phyloP scores from a whole-genome alignment of 2,888 invertebrate species.

The Dorcus parallelipipedus region DNA sequence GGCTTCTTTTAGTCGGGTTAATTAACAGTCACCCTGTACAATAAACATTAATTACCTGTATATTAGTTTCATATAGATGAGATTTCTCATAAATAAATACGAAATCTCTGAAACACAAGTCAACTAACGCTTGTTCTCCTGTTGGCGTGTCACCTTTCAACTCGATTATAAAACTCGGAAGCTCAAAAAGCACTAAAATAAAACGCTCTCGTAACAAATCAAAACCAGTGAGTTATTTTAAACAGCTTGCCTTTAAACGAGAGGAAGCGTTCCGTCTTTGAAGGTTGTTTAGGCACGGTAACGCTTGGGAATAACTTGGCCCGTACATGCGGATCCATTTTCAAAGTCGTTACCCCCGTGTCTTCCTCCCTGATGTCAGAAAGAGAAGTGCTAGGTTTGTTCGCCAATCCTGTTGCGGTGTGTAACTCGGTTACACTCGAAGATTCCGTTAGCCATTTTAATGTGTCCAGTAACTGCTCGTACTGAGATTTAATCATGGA shows the following conservation, averaged over 20 bases:
- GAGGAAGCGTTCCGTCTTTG: conserved; percentile 24
- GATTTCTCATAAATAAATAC: conserved; percentile 68
- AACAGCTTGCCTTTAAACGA: conserved; percentile 29
- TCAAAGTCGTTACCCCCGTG: conserved; percentile 52
- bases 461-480: conserved; percentile 80
- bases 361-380: conserved; percentile 50
- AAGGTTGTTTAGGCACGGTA: conserved; percentile 15
- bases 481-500: conserved; percentile 84
- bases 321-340: conserved; percentile 61
- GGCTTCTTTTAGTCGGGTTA: too few species aligned
- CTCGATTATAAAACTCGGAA: conserved; percentile 73
- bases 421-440: conserved; percentile 40
- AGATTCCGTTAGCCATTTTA: conserved; percentile 47
- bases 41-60: conserved; percentile 53
- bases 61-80: conserved; percentile 65
- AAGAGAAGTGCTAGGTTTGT: conserved; percentile 27
- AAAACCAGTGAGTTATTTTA: not conserved
- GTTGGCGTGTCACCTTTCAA: conserved; percentile 66
- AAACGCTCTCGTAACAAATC: not conserved
- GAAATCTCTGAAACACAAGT: conserved; percentile 81
- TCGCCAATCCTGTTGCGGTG: conserved; percentile 32
- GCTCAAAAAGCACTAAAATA: conserved; percentile 62
- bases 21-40: too few species aligned
- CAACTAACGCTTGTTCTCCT: conserved; percentile 77
- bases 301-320: conserved; percentile 52